A percentile compares a stretch with the other conserved stretches of the same genome.
phyloP scores from a whole-genome alignment of 2,888 invertebrate species.

The Polymixis lichenea region DNA sequence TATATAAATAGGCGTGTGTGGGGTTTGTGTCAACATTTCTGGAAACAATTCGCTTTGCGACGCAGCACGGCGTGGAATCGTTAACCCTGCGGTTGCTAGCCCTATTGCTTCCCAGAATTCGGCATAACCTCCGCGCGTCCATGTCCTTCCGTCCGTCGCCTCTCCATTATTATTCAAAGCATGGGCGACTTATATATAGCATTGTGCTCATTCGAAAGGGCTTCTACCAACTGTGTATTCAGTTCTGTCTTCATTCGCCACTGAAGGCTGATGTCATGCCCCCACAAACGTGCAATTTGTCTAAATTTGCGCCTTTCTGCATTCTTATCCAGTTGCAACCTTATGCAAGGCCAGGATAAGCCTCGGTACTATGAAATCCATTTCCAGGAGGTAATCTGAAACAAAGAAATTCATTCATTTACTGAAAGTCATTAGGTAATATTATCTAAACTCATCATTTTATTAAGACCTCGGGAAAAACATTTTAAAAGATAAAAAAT shows the following conservation, averaged over 20 bases:
- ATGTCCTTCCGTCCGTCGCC: constrained; percentile 69
- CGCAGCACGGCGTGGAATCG: constrained; percentile 34
- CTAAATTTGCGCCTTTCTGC: constrained; percentile 21
- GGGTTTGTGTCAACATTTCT: constrained; percentile 56
- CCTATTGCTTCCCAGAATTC: constrained; percentile 69
- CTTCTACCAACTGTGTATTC: constrained; percentile 34
- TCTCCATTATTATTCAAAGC: constrained; percentile 68
- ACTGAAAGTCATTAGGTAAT: neutral
- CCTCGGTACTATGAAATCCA: constrained; percentile 10
- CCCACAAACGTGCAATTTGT: constrained; percentile 13
- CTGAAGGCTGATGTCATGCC: constrained; percentile 21
- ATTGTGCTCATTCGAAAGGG: constrained; percentile 63
- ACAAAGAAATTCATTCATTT: constrained; percentile 50
- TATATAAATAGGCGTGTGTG: constrained; percentile 46
- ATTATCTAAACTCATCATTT: neutral
- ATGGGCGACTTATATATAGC: constrained; percentile 58
- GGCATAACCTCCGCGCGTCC: constrained; percentile 65
- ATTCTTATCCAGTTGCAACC: constrained; percentile 32
- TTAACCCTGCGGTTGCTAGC: constrained; percentile 55
- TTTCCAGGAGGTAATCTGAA: constrained; percentile 49
- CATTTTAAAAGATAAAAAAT: neutral
- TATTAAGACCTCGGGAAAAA: neutral
- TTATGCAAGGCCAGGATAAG: constrained; percentile 27
- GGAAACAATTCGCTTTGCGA: constrained; percentile 59
- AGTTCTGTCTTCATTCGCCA: constrained; percentile 15